Conservation (phyloP, 2,797 vertebrate genomes). For the Sorex maritimensis region DNA sequence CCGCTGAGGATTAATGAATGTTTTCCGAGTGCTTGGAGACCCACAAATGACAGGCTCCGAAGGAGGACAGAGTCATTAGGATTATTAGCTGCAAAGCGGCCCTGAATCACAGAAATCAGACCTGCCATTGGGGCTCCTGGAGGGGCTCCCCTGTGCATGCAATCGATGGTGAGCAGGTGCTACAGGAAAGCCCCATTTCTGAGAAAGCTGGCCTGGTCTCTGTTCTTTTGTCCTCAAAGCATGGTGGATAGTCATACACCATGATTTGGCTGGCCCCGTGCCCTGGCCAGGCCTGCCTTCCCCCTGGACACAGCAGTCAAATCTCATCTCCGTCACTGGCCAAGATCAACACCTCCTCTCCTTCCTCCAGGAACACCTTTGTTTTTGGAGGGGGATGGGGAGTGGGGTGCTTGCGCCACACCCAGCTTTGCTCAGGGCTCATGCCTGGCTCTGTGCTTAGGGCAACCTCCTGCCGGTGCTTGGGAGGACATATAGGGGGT, state of each 20-base stretch:
- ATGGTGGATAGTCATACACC: fast-evolving
- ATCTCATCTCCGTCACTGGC: neutral
- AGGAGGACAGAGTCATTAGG: slow-evolving; percentile 62
- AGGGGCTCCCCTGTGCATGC: neutral
- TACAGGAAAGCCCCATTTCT: neutral
- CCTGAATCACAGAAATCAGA: slow-evolving; percentile 68
- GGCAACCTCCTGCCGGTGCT: too few species aligned
- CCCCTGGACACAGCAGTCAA: neutral
- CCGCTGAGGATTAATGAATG: slow-evolving; percentile 78
- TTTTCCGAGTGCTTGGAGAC: slow-evolving; percentile 50
- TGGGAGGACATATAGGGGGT: too few species aligned
- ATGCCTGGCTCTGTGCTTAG: too few species aligned
- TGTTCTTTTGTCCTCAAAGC: neutral
- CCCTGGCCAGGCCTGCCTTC: neutral
- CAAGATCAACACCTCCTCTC: neutral
- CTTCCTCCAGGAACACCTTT: too few species aligned
- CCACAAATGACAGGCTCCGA: slow-evolving; percentile 72
- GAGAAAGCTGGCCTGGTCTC: neutral
- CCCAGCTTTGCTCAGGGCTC: too few species aligned
- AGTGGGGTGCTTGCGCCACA: too few species aligned
- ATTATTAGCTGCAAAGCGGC: slow-evolving; percentile 65
- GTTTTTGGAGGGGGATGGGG: too few species aligned
- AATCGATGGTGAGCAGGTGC: neutral
- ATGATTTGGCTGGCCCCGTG: fast-evolving
- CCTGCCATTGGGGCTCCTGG: slow-evolving; percentile 18